Evolutionary conservation across 2,797 vertebrate species (phyloP).

Genomic region (Peromyscus nudipes): DNA sequence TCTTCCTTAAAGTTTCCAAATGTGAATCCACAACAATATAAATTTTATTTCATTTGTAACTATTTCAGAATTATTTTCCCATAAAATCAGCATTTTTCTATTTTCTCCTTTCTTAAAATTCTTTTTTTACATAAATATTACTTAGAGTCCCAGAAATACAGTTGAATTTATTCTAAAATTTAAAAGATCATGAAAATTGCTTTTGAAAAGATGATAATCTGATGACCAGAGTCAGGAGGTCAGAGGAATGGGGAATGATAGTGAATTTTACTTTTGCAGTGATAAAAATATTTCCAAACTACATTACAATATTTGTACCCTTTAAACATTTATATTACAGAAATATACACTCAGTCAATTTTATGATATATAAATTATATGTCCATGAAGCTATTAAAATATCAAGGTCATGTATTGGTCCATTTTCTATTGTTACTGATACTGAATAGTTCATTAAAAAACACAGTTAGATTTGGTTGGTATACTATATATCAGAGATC

Average conservation of each 20-base stretch:
- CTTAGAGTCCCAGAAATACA: background rate
- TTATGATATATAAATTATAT: background rate
- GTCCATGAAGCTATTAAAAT: too few species aligned
- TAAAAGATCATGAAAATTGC: background rate
- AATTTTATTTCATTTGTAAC: slow-evolving; percentile 1
- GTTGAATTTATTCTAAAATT: background rate
- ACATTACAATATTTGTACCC: background rate
- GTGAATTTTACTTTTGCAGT: too few species aligned
- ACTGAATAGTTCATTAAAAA: background rate
- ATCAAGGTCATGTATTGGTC: background rate
- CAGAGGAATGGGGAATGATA: background rate
- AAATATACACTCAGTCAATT: background rate
- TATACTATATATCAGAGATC: background rate
- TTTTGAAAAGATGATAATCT: background rate
- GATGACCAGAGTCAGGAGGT: background rate
- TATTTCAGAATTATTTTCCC: background rate
- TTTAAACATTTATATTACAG: background rate
- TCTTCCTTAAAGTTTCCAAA: background rate
- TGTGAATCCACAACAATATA: background rate
- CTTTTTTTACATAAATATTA: background rate
- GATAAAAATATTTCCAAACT: background rate
- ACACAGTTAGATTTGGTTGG: background rate
- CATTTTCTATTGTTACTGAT: background rate
- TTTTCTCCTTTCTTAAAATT: background rate
- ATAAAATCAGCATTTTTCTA: background rate